phyloP scores from a whole-genome alignment of 2,888 invertebrate genomes.

The Adineta ricciae region DNA sequence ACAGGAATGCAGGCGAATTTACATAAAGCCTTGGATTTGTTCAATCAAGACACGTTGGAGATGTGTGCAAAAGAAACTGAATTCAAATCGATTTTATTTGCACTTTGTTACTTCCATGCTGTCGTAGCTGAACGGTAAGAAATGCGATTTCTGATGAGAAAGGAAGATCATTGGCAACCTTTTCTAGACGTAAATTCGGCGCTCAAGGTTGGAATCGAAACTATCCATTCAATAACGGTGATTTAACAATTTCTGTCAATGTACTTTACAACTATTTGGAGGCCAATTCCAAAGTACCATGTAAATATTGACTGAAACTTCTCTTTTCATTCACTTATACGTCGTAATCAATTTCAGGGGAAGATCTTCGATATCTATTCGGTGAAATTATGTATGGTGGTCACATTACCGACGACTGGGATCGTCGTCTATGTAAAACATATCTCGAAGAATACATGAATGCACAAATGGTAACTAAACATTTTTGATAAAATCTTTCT shows the following conservation, averaged over 20 bases:
- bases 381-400: constrained; percentile 36
- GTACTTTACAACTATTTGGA: constrained; percentile 35
- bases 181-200: no score
- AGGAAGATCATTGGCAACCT: no score
- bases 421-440: constrained; percentile 33
- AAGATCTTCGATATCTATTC: constrained; percentile 34
- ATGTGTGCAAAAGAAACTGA: constrained; percentile 24
- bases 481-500: no score
- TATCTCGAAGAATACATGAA: constrained; percentile 35
- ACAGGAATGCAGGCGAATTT: constrained; percentile 29
- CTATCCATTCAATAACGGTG: constrained; percentile 35
- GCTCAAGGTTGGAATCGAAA: not conserved
- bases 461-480: constrained; percentile 29
- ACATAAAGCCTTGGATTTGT: constrained; percentile 35
- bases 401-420: constrained; percentile 36
- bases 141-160: no score
- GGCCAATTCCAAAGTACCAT: constrained; percentile 33
- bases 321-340: no score
- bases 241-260: constrained; percentile 34
- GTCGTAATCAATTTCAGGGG: not conserved
- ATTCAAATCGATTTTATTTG: constrained; percentile 25
- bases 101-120: constrained; percentile 35
- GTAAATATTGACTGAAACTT: no score
- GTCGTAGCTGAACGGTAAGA: constrained; percentile 32
- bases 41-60: constrained; percentile 26